These are phyloP conservation scores for Passer montanus DNA, from an alignment of 2,113 vertebrate genomes.

Conservation along the genomic window DNA sequence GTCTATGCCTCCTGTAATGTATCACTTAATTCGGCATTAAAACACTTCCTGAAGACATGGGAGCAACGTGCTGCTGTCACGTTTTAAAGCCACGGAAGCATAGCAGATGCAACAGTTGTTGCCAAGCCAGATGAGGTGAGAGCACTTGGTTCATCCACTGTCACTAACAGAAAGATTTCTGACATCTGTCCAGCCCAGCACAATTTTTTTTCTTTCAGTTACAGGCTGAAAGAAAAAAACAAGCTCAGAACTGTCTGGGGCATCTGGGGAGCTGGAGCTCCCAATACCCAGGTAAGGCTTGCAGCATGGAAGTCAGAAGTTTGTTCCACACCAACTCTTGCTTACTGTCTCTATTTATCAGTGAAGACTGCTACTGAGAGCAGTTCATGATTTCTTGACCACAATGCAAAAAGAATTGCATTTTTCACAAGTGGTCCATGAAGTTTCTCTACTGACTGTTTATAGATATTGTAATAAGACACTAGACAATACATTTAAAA, in stretches of 20 bases:
- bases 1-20: not conserved
- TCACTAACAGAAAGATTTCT: not conserved
- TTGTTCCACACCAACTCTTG: not conserved
- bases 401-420: not conserved
- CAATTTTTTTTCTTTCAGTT: not conserved
- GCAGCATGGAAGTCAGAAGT: not conserved
- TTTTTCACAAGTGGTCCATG: not conserved
- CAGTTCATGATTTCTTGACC: not conserved
- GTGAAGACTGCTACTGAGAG: not conserved
- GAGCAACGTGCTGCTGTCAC: not conserved
- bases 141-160: not conserved
- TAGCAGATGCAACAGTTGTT: not conserved
- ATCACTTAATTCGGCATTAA: not conserved
- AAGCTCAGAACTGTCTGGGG: not conserved
- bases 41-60: not conserved
- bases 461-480: constrained; percentile 47
- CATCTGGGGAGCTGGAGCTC: not conserved
- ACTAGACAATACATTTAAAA: constrained; percentile 53
- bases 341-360: not conserved
- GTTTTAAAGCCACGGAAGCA: not conserved
- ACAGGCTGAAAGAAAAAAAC: not conserved
- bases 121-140: not conserved
- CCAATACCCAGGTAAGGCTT: not conserved
- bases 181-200: not conserved
- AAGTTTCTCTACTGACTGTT: not conserved